These are phyloP conservation scores for Dolichotis patagonum DNA, from an alignment of 2,113 vertebrate genomes.

Conservation along the genomic window DNA sequence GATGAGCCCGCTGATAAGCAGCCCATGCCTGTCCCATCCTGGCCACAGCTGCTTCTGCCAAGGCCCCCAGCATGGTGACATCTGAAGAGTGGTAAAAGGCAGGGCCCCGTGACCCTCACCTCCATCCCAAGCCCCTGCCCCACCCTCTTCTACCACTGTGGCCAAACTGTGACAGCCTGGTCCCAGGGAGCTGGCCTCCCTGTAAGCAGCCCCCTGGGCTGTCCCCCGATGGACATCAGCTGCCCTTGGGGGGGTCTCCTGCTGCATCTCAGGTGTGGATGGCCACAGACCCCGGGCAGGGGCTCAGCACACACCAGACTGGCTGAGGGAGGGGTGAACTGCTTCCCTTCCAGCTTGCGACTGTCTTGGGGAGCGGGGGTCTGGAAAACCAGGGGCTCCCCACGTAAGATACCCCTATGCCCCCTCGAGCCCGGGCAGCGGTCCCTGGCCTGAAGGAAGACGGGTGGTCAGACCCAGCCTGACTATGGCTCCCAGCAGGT, in stretches of 20 bases:
- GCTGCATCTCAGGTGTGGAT: fast-evolving
- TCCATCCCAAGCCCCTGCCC: not conserved
- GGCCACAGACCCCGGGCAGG: not conserved
- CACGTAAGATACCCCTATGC: not conserved
- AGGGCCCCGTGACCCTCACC: not conserved
- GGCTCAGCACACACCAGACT: not conserved
- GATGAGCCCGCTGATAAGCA: not conserved
- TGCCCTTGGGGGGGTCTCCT: not conserved
- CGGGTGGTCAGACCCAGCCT: not conserved
- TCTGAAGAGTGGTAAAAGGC: not conserved
- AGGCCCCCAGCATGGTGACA: not conserved
- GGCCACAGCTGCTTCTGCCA: not conserved
- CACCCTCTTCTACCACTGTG: not conserved
- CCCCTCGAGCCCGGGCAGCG: not conserved
- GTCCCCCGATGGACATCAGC: not conserved
- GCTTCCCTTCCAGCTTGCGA: not conserved
- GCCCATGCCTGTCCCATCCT: not conserved
- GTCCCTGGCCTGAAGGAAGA: not conserved
- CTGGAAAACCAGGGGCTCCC: not conserved
- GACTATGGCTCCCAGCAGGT: not conserved
- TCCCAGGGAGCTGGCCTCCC: not conserved
- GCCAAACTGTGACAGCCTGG: not conserved
- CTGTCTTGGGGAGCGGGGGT: not conserved
- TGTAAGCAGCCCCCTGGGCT: not conserved
- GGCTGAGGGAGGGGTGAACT: not conserved